Conservation (phyloP, 2,113 vertebrate species). For the Chamaetylas fuelleborni region DNA sequence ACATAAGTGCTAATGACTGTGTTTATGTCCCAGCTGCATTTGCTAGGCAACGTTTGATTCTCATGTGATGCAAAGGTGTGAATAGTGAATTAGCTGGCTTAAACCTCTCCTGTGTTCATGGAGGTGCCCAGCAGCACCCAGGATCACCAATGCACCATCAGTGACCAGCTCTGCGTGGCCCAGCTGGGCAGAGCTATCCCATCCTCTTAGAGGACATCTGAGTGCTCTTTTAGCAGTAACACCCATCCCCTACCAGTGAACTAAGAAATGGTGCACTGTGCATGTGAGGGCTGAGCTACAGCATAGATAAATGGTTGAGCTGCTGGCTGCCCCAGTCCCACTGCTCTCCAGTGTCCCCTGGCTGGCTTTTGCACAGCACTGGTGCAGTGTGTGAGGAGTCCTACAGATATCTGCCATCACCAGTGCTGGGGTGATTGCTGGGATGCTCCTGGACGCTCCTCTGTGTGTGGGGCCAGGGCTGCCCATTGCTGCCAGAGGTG, state of each 20-base stretch:
- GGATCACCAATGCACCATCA: background rate
- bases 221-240: background rate
- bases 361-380: background rate
- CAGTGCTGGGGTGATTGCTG: rapidly evolving
- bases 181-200: background rate
- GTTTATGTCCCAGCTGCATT: background rate
- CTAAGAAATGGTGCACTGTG: background rate
- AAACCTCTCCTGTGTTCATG: background rate
- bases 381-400: background rate
- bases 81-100: background rate
- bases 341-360: background rate
- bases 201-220: background rate
- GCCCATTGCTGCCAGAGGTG: background rate
- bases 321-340: background rate
- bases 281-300: background rate
- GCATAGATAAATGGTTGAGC: background rate
- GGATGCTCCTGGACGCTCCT: background rate
- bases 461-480: rapidly evolving
- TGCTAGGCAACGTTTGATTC: background rate
- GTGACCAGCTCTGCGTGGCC: background rate
- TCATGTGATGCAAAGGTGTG: background rate
- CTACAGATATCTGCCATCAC: background rate
- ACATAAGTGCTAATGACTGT: background rate
- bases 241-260: rapidly evolving
- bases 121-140: background rate